Conservation (phyloP, 1,140 invertebrate species). For the Drosophila pachea region DNA sequence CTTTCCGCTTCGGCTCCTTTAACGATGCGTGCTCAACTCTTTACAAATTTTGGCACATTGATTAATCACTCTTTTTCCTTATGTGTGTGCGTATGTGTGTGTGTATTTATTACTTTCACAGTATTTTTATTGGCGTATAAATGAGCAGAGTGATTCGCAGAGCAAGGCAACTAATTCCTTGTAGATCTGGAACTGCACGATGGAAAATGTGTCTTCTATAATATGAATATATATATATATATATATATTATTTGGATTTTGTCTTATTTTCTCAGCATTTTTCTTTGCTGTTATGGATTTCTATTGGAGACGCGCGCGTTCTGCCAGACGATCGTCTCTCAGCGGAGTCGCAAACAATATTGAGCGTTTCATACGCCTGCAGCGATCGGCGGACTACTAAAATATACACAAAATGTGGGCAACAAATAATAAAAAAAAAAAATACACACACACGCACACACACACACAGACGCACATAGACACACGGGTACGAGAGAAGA, state of each 20-base stretch:
- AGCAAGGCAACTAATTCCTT: background rate
- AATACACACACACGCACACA: slow-evolving; percentile 12
- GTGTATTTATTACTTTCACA: slow-evolving; percentile 3
- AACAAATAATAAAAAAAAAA: slow-evolving; percentile 40
- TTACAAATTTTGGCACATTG: slow-evolving; percentile 24
- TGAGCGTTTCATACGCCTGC: slow-evolving; percentile 43
- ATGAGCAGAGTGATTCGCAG: slow-evolving; percentile 6
- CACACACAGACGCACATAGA: too few species aligned
- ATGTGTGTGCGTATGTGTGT: too few species aligned
- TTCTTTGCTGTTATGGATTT: slow-evolving; percentile 4
- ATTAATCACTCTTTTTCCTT: slow-evolving; percentile 1
- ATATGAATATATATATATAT: too few species aligned
- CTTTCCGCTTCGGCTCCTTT: slow-evolving; percentile 31
- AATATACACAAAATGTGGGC: slow-evolving; percentile 41
- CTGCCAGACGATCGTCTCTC: slow-evolving; percentile 60
- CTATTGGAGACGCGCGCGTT: slow-evolving; percentile 45
- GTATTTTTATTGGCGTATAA: background rate
- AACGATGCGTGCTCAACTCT: slow-evolving; percentile 11
- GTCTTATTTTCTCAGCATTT: slow-evolving; percentile 8
- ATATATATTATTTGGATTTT: slow-evolving; percentile 11
- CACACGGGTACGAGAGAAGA: too few species aligned
- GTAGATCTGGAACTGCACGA: background rate
- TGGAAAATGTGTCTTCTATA: slow-evolving; percentile 11
- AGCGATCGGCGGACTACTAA: slow-evolving; percentile 8
- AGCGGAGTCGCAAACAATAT: slow-evolving; percentile 70